Percentiles rank a stretch among this genome's conserved stretches.
Conservation (phyloP, 2,797 vertebrate genomes). For the Pantherophis alleghaniensis region DNA sequence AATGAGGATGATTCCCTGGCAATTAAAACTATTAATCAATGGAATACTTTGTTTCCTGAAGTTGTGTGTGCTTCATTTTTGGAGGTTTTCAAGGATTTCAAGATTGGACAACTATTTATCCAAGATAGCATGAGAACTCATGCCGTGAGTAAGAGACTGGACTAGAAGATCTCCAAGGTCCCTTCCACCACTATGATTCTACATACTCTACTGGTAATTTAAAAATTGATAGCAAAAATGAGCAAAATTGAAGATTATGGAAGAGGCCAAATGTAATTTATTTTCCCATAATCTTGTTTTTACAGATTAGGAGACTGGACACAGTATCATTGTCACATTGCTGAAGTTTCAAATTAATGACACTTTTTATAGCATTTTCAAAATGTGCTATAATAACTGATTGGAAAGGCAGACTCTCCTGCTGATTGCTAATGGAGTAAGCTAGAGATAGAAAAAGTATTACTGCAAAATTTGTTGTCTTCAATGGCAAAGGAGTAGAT, state of each 20-base stretch:
- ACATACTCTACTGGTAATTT: neutral
- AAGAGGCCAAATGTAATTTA: slow-evolving; percentile 2
- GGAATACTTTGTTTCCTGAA: neutral
- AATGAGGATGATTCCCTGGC: neutral
- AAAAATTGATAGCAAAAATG: neutral
- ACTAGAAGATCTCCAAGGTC: neutral
- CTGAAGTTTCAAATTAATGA: slow-evolving; percentile 36
- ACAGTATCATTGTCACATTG: slow-evolving; percentile 7
- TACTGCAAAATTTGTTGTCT: neutral
- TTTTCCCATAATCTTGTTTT: neutral
- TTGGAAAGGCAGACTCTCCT: slow-evolving; percentile 38
- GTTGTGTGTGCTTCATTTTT: neutral
- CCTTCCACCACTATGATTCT: neutral
- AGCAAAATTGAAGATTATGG: slow-evolving; percentile 11
- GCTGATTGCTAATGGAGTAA: neutral
- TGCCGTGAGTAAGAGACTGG: neutral
- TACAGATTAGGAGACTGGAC: slow-evolving; percentile 34
- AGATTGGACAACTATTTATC: neutral
- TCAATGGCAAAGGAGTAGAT: neutral
- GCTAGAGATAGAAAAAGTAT: neutral
- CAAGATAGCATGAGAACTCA: neutral
- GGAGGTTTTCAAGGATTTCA: neutral
- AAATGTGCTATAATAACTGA: slow-evolving; percentile 29
- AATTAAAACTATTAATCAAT: neutral
- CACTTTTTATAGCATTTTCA: slow-evolving; percentile 26